Base-by-base conservation (phyloP, 2,113 vertebrate genomes). In the Eleginops maclovinus region DNA sequence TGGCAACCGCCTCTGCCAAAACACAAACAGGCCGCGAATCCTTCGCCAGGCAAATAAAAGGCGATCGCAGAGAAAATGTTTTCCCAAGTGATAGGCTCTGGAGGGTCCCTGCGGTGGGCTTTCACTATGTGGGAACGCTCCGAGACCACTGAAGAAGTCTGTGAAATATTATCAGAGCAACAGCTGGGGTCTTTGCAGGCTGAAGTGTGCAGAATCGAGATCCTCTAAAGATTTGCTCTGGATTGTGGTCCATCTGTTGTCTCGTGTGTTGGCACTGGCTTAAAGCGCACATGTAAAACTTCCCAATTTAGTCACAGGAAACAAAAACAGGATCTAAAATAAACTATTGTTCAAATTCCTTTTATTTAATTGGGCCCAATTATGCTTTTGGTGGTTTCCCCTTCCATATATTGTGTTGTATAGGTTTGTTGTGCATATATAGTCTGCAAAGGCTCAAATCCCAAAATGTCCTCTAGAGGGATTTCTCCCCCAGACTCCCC, bases 1-100 rank as follows among this genome's bases (percentile, higher is more conserved):
- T 92, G 91, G 89, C 51, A 89, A 94, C 93, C 44, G 55, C 46
- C 79, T 83, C 81, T 36, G 44, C 19, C 77, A 89, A 83, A 92
- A 95, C 89, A 94, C 75, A 94, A 93, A 93, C 90, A 94, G 82
- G 82, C 83, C 80, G 28, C 28, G 54, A 77, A 87, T 90, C 56
- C 17, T 78, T 89, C 72, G 79, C 76, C 88, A 85, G 91, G 76
- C 91, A 72, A 81, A 85, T 69, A 85, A 88, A 70, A 91, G 74
- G 74, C 53, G 7, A 77, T 67, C 17, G 36, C 59, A 67, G 84
- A 87, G 76, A 84, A 88, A 92, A 86, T 85, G 88, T 93, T 94
- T 94, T 93, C 92, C 90, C 92, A 88, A 83, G 87, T 69, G 92
- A 90, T 77, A 44, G 79, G 61, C 72, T 85, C 80, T 74, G 68